These are phyloP conservation scores for Abrostola tripartita DNA, from an alignment of 2,888 invertebrate genomes.

Conservation along the genomic window DNA sequence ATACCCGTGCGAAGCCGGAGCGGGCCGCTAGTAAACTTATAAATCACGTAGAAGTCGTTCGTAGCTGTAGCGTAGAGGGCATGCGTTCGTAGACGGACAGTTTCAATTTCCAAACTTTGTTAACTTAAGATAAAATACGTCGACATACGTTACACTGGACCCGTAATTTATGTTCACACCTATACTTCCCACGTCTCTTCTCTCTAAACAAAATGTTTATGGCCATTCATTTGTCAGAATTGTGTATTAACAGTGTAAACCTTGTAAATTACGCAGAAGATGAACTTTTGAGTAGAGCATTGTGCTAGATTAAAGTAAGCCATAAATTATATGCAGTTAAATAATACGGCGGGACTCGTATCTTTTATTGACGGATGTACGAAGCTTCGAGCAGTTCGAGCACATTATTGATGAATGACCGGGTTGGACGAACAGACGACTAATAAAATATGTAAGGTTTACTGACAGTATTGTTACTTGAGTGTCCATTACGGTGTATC, in stretches of 20 bases:
- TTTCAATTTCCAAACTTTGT: slow-evolving; percentile 16
- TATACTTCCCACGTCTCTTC: slow-evolving; percentile 20
- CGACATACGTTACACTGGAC: slow-evolving; percentile 15
- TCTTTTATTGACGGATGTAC: slow-evolving; percentile 53
- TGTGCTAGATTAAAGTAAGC: slow-evolving; percentile 38
- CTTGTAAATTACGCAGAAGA: slow-evolving; percentile 35
- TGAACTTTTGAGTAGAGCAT: slow-evolving; percentile 29
- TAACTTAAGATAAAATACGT: slow-evolving; percentile 30
- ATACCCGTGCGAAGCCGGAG: too few species aligned
- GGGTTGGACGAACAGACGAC: slow-evolving; percentile 15
- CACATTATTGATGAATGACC: slow-evolving; percentile 48
- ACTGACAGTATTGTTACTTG: slow-evolving; percentile 14
- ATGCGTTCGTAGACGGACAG: slow-evolving; percentile 16
- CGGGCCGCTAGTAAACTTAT: background rate
- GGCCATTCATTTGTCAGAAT: slow-evolving; percentile 38
- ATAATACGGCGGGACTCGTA: slow-evolving; percentile 40
- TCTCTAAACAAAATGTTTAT: slow-evolving; percentile 39
- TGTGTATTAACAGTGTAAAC: slow-evolving; percentile 42
- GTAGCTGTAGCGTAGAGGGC: slow-evolving; percentile 14
- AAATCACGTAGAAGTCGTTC: slow-evolving; percentile 18
- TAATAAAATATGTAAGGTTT: slow-evolving; percentile 5
- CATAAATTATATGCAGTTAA: slow-evolving; percentile 52
- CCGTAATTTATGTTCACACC: slow-evolving; percentile 45
- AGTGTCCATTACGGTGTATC: slow-evolving; percentile 24
- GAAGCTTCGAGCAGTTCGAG: slow-evolving; percentile 37